Evolutionary conservation across 2,888 invertebrate species (phyloP).

Genomic region (Amphimallon solstitiale): DNA sequence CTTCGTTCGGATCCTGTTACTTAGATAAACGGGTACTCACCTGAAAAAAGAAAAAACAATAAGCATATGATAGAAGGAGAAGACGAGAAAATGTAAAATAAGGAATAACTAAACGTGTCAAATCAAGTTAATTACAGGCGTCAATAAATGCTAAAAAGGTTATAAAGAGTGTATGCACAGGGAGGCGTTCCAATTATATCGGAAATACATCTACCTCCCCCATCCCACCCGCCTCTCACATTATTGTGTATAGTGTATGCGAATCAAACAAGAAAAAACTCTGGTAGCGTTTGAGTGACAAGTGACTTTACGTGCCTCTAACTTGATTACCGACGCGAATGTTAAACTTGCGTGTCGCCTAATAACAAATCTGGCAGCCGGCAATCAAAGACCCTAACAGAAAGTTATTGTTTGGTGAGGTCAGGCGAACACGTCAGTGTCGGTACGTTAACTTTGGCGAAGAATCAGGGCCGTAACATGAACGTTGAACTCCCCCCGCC

Average conservation of each 20-base stretch:
- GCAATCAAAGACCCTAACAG: constrained; percentile 55
- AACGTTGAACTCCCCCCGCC: neutral
- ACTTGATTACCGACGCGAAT: constrained; percentile 55
- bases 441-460: constrained; percentile 44
- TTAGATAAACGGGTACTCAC: constrained; percentile 49
- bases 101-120: neutral
- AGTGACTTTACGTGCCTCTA: constrained; percentile 56
- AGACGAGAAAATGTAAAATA: constrained; percentile 43
- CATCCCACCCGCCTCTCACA: neutral
- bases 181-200: constrained; percentile 14
- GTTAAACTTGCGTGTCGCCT: constrained; percentile 55
- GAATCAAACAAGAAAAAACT: neutral
- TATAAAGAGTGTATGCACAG: constrained; percentile 18
- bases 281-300: constrained; percentile 51
- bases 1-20: constrained; percentile 24
- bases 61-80: too few relatives aligned
- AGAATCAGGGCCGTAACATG: constrained; percentile 24
- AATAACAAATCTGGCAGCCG: constrained; percentile 58
- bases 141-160: constrained; percentile 18
- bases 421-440: constrained; percentile 53
- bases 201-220: neutral
- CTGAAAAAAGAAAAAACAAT: too few relatives aligned
- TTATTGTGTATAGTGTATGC: neutral
- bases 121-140: constrained; percentile 16
- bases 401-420: constrained; percentile 57